These are phyloP conservation scores for Trissolcus japonicus DNA, from an alignment of 2,888 invertebrate genomes.

Conservation along the genomic window DNA sequence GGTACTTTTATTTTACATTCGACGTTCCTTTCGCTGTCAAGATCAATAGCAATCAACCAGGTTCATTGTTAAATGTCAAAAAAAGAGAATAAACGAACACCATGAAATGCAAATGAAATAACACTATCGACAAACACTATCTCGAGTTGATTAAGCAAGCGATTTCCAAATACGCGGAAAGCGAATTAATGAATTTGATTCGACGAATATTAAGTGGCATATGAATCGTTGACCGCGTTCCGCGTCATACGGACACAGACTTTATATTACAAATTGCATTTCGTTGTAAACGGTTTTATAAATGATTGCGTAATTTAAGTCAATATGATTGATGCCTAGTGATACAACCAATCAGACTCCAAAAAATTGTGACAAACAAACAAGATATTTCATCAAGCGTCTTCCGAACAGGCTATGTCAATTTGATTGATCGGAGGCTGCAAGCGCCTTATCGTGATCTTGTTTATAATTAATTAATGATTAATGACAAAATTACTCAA, in stretches of 20 bases:
- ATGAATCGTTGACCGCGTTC: conserved; percentile 44
- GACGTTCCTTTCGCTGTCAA: conserved; percentile 16
- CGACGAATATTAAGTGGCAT: conserved; percentile 30
- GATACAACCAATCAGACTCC: conserved; percentile 39
- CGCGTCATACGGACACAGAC: conserved; percentile 18
- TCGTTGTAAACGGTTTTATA: conserved; percentile 30
- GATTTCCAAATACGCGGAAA: conserved; percentile 18
- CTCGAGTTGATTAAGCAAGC: conserved; percentile 10
- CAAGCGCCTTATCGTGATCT: conserved; percentile 35
- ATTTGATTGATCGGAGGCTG: conserved; percentile 45
- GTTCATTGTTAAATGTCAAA: conserved; percentile 33
- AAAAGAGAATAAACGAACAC: conserved; percentile 1
- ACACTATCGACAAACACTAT: conserved; percentile 7
- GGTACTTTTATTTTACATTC: conserved; percentile 10
- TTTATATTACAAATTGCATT: conserved; percentile 35
- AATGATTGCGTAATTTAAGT: conserved; percentile 42
- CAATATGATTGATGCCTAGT: conserved; percentile 46
- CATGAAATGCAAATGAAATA: not conserved
- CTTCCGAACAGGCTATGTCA: conserved; percentile 39
- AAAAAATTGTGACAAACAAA: conserved; percentile 47
- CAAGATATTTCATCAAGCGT: conserved; percentile 50
- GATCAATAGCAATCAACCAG: conserved; percentile 14
- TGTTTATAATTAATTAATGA: conserved; percentile 53
- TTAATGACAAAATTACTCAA: not conserved
- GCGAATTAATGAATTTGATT: conserved; percentile 10